Percentiles rank a stretch among this genome's conserved stretches.
These are phyloP conservation scores for Thymallus thymallus DNA, from an alignment of 2,113 vertebrate genomes.

Conservation along the genomic window DNA sequence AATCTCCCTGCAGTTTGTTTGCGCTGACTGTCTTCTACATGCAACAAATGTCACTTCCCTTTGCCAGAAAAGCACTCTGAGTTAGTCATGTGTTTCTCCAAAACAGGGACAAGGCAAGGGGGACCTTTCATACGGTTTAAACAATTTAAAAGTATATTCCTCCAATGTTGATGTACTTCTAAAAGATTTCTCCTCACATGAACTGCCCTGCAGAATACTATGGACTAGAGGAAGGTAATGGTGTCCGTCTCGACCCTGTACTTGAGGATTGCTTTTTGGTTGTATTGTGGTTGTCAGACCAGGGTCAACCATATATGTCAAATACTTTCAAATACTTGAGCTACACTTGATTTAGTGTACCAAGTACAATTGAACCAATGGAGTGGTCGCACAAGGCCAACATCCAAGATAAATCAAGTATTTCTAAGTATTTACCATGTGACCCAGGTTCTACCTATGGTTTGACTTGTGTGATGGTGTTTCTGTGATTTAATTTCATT, in stretches of 20 bases:
- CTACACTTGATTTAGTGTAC: slow-evolving; percentile 24
- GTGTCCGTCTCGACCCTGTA: slow-evolving; percentile 24
- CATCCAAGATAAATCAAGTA: too few relatives aligned
- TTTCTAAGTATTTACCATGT: too few relatives aligned
- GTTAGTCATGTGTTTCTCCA: not conserved
- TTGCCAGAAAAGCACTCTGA: not conserved
- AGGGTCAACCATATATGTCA: slow-evolving; percentile 14
- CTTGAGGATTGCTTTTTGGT: slow-evolving; percentile 54
- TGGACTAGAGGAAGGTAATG: slow-evolving; percentile 99
- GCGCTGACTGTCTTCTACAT: not conserved
- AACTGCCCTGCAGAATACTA: slow-evolving; percentile 97
- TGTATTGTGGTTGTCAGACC: slow-evolving; percentile 47
- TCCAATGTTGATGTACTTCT: slow-evolving; percentile 16
- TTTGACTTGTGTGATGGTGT: too few relatives aligned
- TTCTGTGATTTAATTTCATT: too few relatives aligned
- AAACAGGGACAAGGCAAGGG: not conserved
- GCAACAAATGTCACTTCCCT: not conserved
- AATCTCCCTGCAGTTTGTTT: not conserved
- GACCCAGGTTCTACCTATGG: too few relatives aligned
- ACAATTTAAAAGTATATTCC: not conserved
- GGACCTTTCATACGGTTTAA: not conserved
- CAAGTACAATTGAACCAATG: not conserved
- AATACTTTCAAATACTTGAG: slow-evolving; percentile 55
- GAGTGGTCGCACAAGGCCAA: not conserved
- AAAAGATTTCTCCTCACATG: slow-evolving; percentile 80